Evolutionary conservation across 2,888 invertebrate genomes (phyloP).

Genomic region (Drosophila setosimentum): DNA sequence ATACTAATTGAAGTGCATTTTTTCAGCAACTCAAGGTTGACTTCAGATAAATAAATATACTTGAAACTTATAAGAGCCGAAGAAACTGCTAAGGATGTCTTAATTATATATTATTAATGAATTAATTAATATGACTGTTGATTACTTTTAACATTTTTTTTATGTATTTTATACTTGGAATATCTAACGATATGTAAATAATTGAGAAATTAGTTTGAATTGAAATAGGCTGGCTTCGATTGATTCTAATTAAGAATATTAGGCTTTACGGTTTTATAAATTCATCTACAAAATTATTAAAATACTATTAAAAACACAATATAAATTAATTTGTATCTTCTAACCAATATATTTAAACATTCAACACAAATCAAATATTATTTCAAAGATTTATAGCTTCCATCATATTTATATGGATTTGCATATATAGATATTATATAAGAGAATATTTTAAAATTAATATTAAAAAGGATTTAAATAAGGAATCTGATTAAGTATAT

Average conservation of each 20-base stretch:
- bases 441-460: too few relatives aligned
- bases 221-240: background rate
- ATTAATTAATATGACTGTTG: background rate
- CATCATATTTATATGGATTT: background rate
- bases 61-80: background rate
- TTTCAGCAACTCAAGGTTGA: constrained; percentile 59
- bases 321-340: background rate
- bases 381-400: background rate
- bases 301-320: background rate
- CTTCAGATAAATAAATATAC: background rate
- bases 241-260: background rate
- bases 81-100: background rate
- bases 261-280: background rate
- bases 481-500: too few relatives aligned
- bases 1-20: constrained; percentile 71
- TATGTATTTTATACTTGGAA: background rate
- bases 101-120: background rate
- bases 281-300: background rate
- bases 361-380: background rate
- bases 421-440: background rate
- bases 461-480: too few relatives aligned
- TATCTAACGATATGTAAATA: background rate
- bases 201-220: background rate
- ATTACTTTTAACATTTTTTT: background rate
- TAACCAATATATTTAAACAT: background rate